Base-by-base conservation (phyloP, 2,113 vertebrate species). In the Pseudolaguvia tuberculata region DNA sequence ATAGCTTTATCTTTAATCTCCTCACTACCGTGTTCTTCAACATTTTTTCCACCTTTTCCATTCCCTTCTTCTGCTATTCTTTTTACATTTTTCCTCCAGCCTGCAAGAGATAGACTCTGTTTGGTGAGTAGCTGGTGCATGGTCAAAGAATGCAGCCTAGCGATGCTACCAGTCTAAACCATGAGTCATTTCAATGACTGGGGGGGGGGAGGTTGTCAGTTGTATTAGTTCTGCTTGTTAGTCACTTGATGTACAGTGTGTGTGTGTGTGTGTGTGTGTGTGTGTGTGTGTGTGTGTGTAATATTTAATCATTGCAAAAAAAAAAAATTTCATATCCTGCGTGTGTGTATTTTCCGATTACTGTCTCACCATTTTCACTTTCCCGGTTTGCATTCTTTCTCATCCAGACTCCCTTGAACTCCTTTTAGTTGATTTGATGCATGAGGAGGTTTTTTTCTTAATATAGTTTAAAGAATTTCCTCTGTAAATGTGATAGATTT, bases 21-120 rank as follows among this genome's bases (percentile, higher is more conserved):
- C 23, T 7, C 27, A 21, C 20, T 72, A 6, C 66, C 45, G 23
- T 66, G 20, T 52, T 50, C 62, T 65, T 59, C 61, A 55, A 72
- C 18, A 52, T 71, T 18, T 18, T 57, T 52, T 39, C n/a, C n/a
- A n/a, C 79, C 45, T 8, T 56, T 70, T 25, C 62, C 63, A 58
- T 25, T 71, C 48, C 72, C 63, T n/a, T 59, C 35, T 63, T 56
- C 10, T 50, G 14, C 25, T 15, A n/a, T n/a, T 45, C 87, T 87
- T 88, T 86, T 88, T 81, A 80, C 84, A 90, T 87, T 92, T 89
- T 89, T 89, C 91, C 91, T 93, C 87, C 91, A 94, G 93, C 91
- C 89, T 91, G 81, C 85, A 65, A 84, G 90, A 92, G 91, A 88
- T 90, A 85, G 87, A 87, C 85, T 83, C 90, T 78, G 80, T 88